Percentiles rank a stretch among this genome's conserved stretches.
phyloP scores from a whole-genome alignment of 2,113 vertebrate species.

The Erythrocercus mccallii region DNA sequence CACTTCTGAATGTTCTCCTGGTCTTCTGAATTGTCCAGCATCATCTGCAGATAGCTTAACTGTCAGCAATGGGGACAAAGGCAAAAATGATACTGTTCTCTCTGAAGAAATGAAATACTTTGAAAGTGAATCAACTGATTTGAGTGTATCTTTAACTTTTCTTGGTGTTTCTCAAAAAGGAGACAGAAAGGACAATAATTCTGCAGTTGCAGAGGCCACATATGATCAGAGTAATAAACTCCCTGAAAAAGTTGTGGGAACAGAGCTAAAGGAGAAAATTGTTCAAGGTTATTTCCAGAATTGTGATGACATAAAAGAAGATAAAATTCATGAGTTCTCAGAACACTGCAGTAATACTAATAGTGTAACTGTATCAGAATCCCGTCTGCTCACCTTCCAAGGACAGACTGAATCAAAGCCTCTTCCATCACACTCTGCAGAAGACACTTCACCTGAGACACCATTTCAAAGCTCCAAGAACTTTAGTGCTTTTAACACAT shows the following conservation, averaged over 20 bases:
- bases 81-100: not conserved
- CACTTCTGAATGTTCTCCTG: not conserved
- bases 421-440: not conserved
- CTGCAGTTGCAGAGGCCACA: not conserved
- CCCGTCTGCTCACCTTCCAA: not conserved
- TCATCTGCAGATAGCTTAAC: not conserved
- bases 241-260: not conserved
- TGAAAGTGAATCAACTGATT: not conserved
- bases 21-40: not conserved
- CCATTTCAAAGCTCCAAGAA: constrained; percentile 27
- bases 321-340: not conserved
- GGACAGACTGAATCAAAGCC: not conserved
- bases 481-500: not conserved
- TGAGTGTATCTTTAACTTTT: not conserved
- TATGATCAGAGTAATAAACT: not conserved
- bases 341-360: not conserved
- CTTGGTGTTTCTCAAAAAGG: not conserved
- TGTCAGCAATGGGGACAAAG: not conserved
- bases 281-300: not conserved
- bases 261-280: not conserved
- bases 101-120: constrained; percentile 15
- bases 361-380: not conserved
- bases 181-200: not conserved
- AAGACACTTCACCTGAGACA: not conserved
- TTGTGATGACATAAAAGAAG: not conserved